A percentile compares a stretch with the other conserved stretches of the same genome.
Conservation (phyloP, 2,113 vertebrate species). For the Phalacrocorax carbo region DNA sequence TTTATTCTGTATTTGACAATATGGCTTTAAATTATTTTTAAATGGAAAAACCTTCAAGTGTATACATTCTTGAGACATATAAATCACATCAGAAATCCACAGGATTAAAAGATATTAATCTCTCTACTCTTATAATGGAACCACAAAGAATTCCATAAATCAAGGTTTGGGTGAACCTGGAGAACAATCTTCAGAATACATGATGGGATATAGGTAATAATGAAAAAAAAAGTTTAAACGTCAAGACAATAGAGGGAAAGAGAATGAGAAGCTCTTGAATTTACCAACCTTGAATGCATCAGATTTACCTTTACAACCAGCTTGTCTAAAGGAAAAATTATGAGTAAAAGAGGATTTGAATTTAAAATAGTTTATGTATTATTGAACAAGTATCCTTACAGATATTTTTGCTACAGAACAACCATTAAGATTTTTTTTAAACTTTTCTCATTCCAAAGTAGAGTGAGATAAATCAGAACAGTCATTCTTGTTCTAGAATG, state of each 20-base stretch:
- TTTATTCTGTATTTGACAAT: constrained; percentile 2
- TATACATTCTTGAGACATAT: background rate
- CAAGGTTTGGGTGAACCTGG: constrained; percentile 19
- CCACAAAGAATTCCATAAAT: constrained; percentile 39
- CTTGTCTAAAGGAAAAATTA: background rate
- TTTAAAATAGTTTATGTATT: background rate
- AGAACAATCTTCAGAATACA: background rate
- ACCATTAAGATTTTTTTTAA: background rate
- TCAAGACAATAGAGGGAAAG: background rate
- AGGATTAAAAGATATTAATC: constrained; percentile 36
- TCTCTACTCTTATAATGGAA: constrained; percentile 26
- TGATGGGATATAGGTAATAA: background rate
- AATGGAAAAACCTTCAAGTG: background rate
- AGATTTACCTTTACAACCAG: background rate
- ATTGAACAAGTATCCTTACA: background rate
- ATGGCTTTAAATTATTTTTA: background rate
- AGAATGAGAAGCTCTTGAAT: background rate
- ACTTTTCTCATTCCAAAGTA: background rate
- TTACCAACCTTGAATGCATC: background rate
- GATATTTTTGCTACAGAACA: background rate
- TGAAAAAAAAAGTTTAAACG: background rate
- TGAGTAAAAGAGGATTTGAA: background rate
- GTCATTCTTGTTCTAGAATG: background rate
- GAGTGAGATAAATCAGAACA: background rate
- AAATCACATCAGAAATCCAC: constrained; percentile 32